phyloP scores from a whole-genome alignment of 2,113 vertebrate genomes.

The Typhlomys cinereus region DNA sequence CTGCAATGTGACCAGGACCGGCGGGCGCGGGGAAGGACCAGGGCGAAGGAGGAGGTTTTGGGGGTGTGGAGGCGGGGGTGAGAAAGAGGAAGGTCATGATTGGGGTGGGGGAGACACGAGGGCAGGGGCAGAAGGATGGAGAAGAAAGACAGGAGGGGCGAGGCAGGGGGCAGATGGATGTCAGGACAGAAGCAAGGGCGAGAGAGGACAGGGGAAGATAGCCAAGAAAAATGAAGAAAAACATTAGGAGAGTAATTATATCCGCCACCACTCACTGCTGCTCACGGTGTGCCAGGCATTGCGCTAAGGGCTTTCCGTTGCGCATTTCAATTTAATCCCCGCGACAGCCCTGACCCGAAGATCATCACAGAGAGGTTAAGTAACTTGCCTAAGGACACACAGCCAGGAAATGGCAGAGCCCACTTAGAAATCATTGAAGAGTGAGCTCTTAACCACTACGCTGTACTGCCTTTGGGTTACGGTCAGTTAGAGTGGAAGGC shows the following conservation, averaged over 20 bases:
- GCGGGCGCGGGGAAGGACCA: constrained; percentile 44
- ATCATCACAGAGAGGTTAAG: constrained; percentile 72
- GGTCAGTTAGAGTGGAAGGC: constrained; percentile 72
- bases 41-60: constrained; percentile 65
- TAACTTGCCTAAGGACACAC: constrained; percentile 79
- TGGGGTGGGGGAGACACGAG: background rate
- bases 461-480: constrained; percentile 75
- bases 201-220: constrained; percentile 76
- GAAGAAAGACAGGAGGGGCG: background rate
- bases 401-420: constrained; percentile 78
- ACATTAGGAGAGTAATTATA: constrained; percentile 76
- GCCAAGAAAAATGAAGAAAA: constrained; percentile 84
- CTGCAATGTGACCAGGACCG: constrained; percentile 81
- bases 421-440: constrained; percentile 72
- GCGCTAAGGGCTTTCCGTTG: constrained; percentile 53
- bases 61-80: background rate
- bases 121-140: background rate
- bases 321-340: constrained; percentile 57
- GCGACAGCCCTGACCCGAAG: constrained; percentile 44
- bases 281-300: constrained; percentile 73
- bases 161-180: background rate
- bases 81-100: constrained; percentile 51
- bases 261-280: constrained; percentile 72
- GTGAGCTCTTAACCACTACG: constrained; percentile 78
- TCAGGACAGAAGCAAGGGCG: constrained; percentile 56